Conservation (phyloP, 2,113 vertebrate species). For the Pedionomus torquatus region DNA sequence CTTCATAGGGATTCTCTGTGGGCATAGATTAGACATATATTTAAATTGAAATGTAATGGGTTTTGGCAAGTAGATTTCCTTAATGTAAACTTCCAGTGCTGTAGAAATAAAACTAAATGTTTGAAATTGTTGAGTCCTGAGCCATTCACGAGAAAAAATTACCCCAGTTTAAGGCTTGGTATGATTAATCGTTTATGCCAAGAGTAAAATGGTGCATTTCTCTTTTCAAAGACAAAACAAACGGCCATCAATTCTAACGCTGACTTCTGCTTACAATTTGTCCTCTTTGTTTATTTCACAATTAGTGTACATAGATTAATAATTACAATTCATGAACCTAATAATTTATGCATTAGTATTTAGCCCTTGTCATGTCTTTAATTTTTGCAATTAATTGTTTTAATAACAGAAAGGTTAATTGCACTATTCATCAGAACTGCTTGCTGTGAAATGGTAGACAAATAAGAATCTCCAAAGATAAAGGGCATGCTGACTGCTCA, state of each 20-base stretch:
- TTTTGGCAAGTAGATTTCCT: neutral
- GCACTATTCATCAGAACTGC: slow-evolving; percentile 75
- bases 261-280: slow-evolving; percentile 55
- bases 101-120: neutral
- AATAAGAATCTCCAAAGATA: slow-evolving; percentile 70
- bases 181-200: neutral
- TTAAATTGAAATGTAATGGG: neutral
- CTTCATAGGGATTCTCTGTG: neutral
- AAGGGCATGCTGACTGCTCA: slow-evolving; percentile 64
- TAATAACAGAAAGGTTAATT: slow-evolving; percentile 80
- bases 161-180: neutral
- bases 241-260: slow-evolving; percentile 38
- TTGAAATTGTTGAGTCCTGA: neutral
- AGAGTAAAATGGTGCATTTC: neutral
- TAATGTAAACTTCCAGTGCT: neutral
- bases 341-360: slow-evolving; percentile 80
- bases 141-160: neutral
- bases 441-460: slow-evolving; percentile 68
- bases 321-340: slow-evolving; percentile 75
- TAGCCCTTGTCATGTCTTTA: slow-evolving; percentile 74
- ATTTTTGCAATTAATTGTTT: slow-evolving; percentile 80
- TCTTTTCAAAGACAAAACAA: slow-evolving; percentile 29
- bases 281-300: slow-evolving; percentile 70
- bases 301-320: slow-evolving; percentile 72
- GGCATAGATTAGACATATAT: neutral